Base-by-base conservation (phyloP, 1,140 invertebrate species). In the Drosophila arizonae region DNA sequence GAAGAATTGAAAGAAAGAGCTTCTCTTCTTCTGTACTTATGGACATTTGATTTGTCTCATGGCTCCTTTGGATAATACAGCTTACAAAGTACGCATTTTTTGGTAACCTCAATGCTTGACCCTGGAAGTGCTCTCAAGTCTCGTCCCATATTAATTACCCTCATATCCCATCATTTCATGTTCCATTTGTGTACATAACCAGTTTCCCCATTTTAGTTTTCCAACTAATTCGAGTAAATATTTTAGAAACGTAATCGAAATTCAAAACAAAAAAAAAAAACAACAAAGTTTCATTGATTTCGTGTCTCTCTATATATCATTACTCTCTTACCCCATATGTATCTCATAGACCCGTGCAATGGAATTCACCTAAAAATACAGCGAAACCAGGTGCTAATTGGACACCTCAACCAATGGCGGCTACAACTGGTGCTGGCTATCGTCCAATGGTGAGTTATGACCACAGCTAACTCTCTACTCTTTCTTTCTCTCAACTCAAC, bases 401-500 rank as follows among this genome's bases (percentile, higher is more conserved):
- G 96, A 96, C 94, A 79, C 96, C 96, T 48, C 96, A 96, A 92
- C 96, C 96, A 30, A 96, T 97, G 95, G 95, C 96, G 76, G 96
- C 95, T 58, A 97, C 96, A 51, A 97, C 96, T 64, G 96, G 95
- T 74, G 96, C 95, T 69, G 95, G 95, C 77, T 97, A 97, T 92
- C 93, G 96, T 92, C 96, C 96, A 56, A 97, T 97, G 96, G 96
- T 96, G 93, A 93, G 93, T 90, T 76, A 61, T 86, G 76, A 63
- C 72, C 62, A 71, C 76, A 76, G 68, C 77, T 76, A 66, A 60
- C 72, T 82, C 50, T 62, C 85, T 79, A 81, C 78, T 86, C 67
- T 86, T 58, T 60, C 43, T 72, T 70, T 84, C 79, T 55, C 51
- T 52, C 51, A 55, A 72, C 30, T 46, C 41, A 58, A 45, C 43